Base-by-base conservation (phyloP, 2,888 invertebrate genomes). In the Poecilobothrus nobilitatus region DNA sequence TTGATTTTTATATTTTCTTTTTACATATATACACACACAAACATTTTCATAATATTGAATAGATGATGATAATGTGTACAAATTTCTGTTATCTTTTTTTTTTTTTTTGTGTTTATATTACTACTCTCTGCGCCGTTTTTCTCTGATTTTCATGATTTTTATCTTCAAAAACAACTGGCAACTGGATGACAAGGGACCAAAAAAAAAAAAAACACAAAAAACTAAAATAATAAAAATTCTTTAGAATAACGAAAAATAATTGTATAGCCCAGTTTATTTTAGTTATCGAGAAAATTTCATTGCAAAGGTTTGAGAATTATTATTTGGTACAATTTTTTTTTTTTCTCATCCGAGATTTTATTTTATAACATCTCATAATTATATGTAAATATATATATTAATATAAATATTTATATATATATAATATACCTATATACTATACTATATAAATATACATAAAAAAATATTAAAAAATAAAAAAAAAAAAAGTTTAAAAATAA, bases 251-350 rank as follows among this genome's bases (percentile, higher is more conserved):
- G n/a, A 2, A 53, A 53, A 53, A 53, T 53, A 18, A 18, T 53
- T 53, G 18, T 53, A 53, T 53, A 53, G 1, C 53, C 53, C 18
- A 53, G 53, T 53, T 53, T 18, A 53, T 18, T 53, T 53, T n/a
- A 53, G 53, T 53, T 53, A 53, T 53, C 53, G 53, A 53, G 53
- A 53, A 53, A 53, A 12, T 53, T 53, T 53, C 53, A 53, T 53
- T 53, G 53, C 53, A 53, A 53, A 53, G 53, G 53, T 53, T 53
- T 53, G 53, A 53, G 53, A 53, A 27, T 27, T 27, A 27, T 27
- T 27, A 27, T 27, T 27, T 27, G 27, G 27, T 27, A 27, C 27
- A 27, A 53, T 27, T 27, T 27, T 4, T 27, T 27, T 27, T 27
- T 8, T 18, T 18, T 53, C 53, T 53, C 53, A 53, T 53, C 53